Base-by-base conservation (phyloP, 2,888 invertebrate genomes). In the Atethmia centrago region DNA sequence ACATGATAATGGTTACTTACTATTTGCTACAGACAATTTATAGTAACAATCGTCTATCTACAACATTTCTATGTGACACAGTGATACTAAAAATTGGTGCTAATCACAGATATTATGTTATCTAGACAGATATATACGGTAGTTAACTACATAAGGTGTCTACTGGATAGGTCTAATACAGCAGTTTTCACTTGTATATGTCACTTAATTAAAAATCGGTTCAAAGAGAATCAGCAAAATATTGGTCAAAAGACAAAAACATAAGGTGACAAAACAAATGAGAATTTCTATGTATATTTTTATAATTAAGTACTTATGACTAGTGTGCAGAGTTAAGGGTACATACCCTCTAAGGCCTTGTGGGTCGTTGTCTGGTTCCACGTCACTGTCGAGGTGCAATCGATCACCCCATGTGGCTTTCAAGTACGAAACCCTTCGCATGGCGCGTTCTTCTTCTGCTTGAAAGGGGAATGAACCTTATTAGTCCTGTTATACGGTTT, bases 361-460 rank as follows among this genome's bases (percentile, higher is more conserved):
- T 84, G 95, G 94, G 87, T 98, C 98, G 5, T 96, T 95, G 82
- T 98, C 97, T 0, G 94, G 94, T 61, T 96, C 96, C 21, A 94
- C 93, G 87, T 98, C 98, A 89, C 97, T 97, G 90, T 98, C 98
- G 83, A 98, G 95, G 88, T 97, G 97, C 94, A 98, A 97, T 78
- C 97, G 96, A 90, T 98, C 98, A 80, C 98, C 98, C 97, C 98
- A 98, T 16, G 99, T 99, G 59, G 99, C 99, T 95, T 98, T 98
- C 85, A 99, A 96, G 95, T 99, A 99, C n/a, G 99, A 99, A 85
- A 99, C 98, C 87, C 99, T 97, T 86, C 99, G 97, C 95, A 98
- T 98, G 40, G 98, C 97, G 83, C 98, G 97, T 90, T 99, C 98
- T 92, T 99, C 99, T 91, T 98, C 98, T 93, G 97, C 97, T 97